These are phyloP conservation scores for Drosophila conformis DNA, from an alignment of 2,888 invertebrate genomes.

Conservation along the genomic window DNA sequence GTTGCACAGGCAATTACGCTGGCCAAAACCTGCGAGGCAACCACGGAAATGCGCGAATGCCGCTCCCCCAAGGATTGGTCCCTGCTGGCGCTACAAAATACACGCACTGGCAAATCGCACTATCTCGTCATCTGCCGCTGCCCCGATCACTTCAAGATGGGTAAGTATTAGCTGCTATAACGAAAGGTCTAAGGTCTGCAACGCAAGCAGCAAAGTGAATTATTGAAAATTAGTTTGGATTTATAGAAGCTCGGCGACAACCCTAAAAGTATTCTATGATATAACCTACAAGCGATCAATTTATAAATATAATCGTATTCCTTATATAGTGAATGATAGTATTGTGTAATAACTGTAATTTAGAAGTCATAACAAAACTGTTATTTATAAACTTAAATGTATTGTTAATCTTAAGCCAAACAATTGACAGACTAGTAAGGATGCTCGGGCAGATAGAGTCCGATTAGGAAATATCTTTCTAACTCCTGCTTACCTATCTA, in stretches of 20 bases:
- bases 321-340: background rate
- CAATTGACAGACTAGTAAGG: background rate
- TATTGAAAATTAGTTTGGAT: background rate
- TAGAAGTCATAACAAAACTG: too few relatives aligned
- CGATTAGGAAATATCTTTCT: background rate
- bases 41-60: slow-evolving; percentile 95
- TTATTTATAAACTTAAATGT: background rate
- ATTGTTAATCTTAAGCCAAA: background rate
- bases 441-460: background rate
- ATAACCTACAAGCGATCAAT: background rate
- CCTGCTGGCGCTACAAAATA: slow-evolving; percentile 94
- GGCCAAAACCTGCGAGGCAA: slow-evolving; percentile 96
- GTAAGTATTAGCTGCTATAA: slow-evolving; percentile 85
- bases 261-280: background rate
- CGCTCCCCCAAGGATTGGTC: slow-evolving; percentile 96
- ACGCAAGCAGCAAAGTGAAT: background rate
- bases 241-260: background rate
- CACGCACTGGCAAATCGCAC: slow-evolving; percentile 96
- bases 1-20: slow-evolving; percentile 90
- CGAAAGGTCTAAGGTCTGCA: too few relatives aligned
- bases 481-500: background rate
- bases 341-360: background rate
- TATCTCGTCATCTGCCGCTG: slow-evolving; percentile 96
- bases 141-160: slow-evolving; percentile 93
- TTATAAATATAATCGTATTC: too few relatives aligned